phyloP scores from a whole-genome alignment of 2,888 invertebrate genomes.

The Venusia cambrica region DNA sequence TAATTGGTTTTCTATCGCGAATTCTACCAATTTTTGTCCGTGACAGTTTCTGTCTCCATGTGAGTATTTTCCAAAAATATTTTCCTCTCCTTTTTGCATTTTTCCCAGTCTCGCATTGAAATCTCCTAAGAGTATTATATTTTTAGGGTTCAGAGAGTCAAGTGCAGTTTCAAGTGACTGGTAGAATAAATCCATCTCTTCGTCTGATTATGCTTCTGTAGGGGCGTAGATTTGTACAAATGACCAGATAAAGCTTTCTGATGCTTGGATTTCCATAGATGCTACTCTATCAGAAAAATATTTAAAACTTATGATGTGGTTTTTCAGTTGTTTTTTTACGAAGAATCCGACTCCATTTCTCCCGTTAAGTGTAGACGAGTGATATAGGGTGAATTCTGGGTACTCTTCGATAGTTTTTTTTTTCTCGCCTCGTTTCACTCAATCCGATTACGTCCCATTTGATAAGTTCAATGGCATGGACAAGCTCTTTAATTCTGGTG shows the following conservation, averaged over 20 bases:
- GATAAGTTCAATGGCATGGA: neutral
- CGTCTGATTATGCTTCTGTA: constrained; percentile 3
- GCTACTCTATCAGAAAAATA: constrained; percentile 10
- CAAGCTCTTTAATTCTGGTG: neutral
- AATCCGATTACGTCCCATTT: constrained; percentile 23
- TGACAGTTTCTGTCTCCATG: constrained; percentile 18
- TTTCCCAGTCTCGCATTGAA: constrained; percentile 12
- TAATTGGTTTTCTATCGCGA: constrained; percentile 9
- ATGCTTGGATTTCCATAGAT: constrained; percentile 1
- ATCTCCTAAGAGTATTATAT: neutral
- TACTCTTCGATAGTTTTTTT: constrained; percentile 20
- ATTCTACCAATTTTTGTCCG: constrained; percentile 22
- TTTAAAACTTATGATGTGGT: too few relatives aligned
- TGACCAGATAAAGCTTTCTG: neutral
- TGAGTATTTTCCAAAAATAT: constrained; percentile 15
- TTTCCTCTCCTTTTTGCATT: constrained; percentile 13
- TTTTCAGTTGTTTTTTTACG: too few relatives aligned
- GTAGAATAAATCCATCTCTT: constrained; percentile 7
- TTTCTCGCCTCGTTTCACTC: constrained; percentile 16
- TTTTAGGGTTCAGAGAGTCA: neutral
- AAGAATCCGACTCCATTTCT: constrained; percentile 21
- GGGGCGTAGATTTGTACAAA: constrained; percentile 8
- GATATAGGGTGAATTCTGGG: constrained; percentile 17
- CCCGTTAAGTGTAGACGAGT: constrained; percentile 8
- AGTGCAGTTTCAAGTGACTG: constrained; percentile 1